These are phyloP conservation scores for Trisateles emortualis DNA, from an alignment of 2,888 invertebrate genomes.

Conservation along the genomic window DNA sequence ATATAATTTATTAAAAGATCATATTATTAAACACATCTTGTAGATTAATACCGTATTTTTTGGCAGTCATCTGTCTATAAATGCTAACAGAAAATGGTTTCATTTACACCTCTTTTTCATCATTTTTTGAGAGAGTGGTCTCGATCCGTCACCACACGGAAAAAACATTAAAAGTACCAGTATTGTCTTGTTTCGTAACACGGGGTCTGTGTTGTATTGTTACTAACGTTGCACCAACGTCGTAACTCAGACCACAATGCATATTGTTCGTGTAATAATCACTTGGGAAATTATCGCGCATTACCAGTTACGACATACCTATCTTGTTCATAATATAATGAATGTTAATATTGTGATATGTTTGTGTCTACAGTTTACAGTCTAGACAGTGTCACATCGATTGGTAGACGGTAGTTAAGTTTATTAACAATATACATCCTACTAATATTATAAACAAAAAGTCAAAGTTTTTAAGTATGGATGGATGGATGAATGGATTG, in stretches of 20 bases:
- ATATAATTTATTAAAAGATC: no score
- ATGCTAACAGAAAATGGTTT: no score
- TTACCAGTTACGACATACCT: slow-evolving; percentile 28
- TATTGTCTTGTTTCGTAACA: slow-evolving; percentile 37
- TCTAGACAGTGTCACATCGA: not conserved
- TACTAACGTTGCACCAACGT: slow-evolving; percentile 30
- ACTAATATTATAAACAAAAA: no score
- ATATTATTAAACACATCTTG: no score
- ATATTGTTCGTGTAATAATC: slow-evolving; percentile 49
- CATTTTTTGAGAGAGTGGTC: no score
- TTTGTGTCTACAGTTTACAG: not conserved
- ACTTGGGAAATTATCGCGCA: slow-evolving; percentile 47
- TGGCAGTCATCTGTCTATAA: no score
- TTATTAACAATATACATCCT: no score
- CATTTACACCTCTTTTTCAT: no score
- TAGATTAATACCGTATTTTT: no score
- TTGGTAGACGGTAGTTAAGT: not conserved
- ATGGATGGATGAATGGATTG: no score
- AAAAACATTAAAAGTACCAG: not conserved
- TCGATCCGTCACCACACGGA: no score
- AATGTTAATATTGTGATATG: slow-evolving; percentile 6
- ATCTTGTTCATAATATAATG: slow-evolving; percentile 22
- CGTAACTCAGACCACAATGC: slow-evolving; percentile 47
- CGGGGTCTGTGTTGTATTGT: slow-evolving; percentile 33
- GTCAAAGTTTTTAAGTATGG: no score